These are phyloP conservation scores for Ferrisia virgata DNA, from an alignment of 2,888 invertebrate species.

Conservation along the genomic window DNA sequence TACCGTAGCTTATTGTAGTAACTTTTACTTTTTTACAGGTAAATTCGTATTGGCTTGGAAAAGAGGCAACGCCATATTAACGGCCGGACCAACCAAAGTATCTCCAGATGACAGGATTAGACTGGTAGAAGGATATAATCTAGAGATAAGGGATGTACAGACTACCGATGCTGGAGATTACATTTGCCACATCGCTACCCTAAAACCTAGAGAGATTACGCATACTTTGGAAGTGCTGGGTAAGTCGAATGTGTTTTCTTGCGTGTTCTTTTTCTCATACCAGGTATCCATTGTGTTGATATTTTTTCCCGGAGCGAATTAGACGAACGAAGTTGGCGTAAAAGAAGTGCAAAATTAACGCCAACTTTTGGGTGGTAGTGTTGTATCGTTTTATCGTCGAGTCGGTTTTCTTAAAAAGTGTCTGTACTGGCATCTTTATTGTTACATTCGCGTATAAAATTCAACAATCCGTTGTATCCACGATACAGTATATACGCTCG, in stretches of 20 bases:
- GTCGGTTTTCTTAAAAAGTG: too few species aligned
- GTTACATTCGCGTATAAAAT: too few species aligned
- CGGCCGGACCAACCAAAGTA: slow-evolving; percentile 64
- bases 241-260: slow-evolving; percentile 54
- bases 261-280: neutral
- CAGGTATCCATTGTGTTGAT: neutral
- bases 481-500: too few species aligned
- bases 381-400: neutral
- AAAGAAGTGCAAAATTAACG: neutral
- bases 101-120: slow-evolving; percentile 64
- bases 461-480: too few species aligned
- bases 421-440: too few species aligned
- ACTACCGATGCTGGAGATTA: slow-evolving; percentile 67
- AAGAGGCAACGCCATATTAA: slow-evolving; percentile 64
- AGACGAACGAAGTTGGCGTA: too few species aligned
- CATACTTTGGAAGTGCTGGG: slow-evolving; percentile 67
- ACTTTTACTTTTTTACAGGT: slow-evolving; percentile 54
- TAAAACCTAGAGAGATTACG: slow-evolving; percentile 64
- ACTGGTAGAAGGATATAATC: slow-evolving; percentile 62
- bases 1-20: neutral
- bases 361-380: neutral
- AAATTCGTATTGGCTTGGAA: slow-evolving; percentile 65
- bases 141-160: slow-evolving; percentile 64
- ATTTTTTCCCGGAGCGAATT: neutral
- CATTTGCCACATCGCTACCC: slow-evolving; percentile 65